Conservation (phyloP, 2,797 vertebrate genomes). For the Luscinia luscinia region DNA sequence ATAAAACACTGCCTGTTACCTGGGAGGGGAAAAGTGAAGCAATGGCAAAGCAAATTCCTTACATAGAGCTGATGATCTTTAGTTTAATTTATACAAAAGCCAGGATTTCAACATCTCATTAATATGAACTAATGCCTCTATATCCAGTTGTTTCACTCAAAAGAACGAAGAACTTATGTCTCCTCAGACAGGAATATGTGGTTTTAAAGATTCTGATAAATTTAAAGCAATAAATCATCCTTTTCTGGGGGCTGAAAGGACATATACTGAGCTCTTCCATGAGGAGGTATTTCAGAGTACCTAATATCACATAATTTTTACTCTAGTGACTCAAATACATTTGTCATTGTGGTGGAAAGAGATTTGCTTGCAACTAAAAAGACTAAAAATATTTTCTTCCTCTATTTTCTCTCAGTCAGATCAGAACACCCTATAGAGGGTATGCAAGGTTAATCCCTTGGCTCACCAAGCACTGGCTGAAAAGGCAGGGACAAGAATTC, state of each 20-base stretch:
- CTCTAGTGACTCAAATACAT: neutral
- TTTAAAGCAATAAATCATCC: conserved; percentile 26
- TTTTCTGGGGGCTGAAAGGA: neutral
- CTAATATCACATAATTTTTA: conserved; percentile 2
- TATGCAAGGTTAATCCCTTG: neutral
- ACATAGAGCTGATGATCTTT: neutral
- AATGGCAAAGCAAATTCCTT: neutral
- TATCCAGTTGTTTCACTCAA: neutral
- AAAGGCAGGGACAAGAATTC: neutral
- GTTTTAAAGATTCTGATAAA: conserved; percentile 23
- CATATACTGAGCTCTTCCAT: neutral
- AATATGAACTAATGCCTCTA: neutral
- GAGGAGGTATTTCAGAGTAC: neutral
- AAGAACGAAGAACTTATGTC: neutral
- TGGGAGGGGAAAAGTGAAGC: neutral
- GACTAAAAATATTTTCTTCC: neutral
- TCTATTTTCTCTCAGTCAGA: neutral
- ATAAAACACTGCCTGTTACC: neutral
- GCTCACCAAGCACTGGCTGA: neutral
- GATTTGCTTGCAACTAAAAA: neutral
- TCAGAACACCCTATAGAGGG: neutral
- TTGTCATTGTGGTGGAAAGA: neutral
- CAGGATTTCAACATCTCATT: neutral
- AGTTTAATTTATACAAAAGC: neutral
- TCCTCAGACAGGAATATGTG: neutral